Evolutionary conservation across 2,113 vertebrate genomes (phyloP).

Genomic region (Psephotus haematonotus): DNA sequence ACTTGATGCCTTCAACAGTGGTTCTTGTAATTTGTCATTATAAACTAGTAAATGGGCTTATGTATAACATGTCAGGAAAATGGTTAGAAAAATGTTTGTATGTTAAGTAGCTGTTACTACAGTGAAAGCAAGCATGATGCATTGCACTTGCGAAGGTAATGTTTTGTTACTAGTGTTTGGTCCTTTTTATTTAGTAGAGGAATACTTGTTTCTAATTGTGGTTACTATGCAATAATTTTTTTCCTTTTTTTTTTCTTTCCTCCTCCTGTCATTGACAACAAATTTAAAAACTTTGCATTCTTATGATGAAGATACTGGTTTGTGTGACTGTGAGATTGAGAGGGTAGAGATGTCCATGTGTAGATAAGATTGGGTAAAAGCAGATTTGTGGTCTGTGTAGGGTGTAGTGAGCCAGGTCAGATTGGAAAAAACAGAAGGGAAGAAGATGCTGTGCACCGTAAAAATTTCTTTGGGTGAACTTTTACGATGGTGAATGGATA

Average conservation of each 20-base stretch:
- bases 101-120: neutral
- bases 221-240: neutral
- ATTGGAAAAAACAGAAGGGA: neutral
- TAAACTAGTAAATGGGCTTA: neutral
- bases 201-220: neutral
- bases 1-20: neutral
- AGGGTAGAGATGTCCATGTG: rapidly evolving
- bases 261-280: neutral
- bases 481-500: neutral
- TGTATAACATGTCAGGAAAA: neutral
- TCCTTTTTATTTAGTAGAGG: neutral
- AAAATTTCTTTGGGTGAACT: neutral
- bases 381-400: neutral
- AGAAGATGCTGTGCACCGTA: rapidly evolving
- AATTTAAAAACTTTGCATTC: neutral
- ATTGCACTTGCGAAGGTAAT: neutral
- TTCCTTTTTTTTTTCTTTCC: neutral
- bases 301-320: neutral
- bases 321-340: neutral
- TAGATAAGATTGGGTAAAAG: neutral
- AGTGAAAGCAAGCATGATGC: neutral
- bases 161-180: neutral
- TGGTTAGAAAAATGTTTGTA: neutral
- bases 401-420: rapidly evolving
- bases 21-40: neutral